A percentile compares a stretch with the other conserved stretches of the same genome.
phyloP scores from a whole-genome alignment of 2,797 vertebrate species.

The Sylvia borin region DNA sequence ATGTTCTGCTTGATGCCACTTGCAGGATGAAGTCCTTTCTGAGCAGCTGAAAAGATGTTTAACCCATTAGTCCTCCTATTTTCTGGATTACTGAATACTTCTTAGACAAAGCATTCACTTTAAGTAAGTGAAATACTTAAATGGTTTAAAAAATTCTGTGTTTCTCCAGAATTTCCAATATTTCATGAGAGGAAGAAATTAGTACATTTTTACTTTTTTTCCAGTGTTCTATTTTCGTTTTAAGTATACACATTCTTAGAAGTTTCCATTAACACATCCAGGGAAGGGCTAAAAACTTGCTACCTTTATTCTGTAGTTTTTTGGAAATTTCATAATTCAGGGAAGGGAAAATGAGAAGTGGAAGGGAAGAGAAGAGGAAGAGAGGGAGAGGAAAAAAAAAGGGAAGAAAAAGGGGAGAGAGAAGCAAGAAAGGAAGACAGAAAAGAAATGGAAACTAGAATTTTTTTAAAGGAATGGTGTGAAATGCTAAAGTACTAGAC shows the following conservation, averaged over 20 bases:
- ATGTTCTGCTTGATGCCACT: background rate
- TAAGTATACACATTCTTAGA: background rate
- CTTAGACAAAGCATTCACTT: background rate
- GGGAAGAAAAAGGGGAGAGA: background rate
- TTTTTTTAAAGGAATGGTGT: background rate
- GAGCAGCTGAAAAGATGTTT: background rate
- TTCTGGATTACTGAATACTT: background rate
- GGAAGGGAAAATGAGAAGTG: background rate
- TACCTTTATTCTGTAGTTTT: background rate
- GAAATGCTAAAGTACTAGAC: background rate
- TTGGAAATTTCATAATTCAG: background rate
- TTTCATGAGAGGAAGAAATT: background rate
- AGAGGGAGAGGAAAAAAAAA: background rate
- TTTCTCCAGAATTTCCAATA: background rate
- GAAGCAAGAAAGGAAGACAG: background rate
- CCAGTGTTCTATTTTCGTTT: background rate
- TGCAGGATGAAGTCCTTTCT: background rate
- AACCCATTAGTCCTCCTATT: background rate
- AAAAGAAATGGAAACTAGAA: background rate
- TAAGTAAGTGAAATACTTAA: background rate
- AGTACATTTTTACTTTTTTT: background rate
- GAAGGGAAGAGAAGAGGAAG: background rate
- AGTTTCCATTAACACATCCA: background rate
- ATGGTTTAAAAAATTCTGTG: background rate
- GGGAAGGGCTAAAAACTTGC: background rate